These are phyloP conservation scores for Hydrotaea diabolus DNA, from an alignment of 2,888 invertebrate genomes.

Conservation along the genomic window DNA sequence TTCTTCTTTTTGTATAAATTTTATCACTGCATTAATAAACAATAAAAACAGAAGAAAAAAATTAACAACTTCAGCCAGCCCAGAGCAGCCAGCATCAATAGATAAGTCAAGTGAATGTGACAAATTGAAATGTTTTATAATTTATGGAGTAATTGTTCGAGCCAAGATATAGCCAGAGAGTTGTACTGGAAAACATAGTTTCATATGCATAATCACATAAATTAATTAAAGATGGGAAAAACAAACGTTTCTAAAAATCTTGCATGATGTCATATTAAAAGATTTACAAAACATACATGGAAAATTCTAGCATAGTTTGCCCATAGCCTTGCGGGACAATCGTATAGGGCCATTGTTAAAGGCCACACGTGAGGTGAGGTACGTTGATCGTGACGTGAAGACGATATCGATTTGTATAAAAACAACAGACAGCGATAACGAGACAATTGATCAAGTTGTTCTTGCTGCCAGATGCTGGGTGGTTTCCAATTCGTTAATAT, in stretches of 20 bases:
- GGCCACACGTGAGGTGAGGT: too few species aligned
- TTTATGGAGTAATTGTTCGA: conserved; percentile 54
- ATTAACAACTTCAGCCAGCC: background rate
- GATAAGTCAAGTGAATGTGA: conserved; percentile 63
- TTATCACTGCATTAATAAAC: background rate
- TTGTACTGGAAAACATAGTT: background rate
- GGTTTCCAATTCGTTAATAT: too few species aligned
- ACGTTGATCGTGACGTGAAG: too few species aligned
- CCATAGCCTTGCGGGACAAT: too few species aligned
- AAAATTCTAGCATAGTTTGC: too few species aligned
- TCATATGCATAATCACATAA: background rate
- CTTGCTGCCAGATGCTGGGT: too few species aligned
- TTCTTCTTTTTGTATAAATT: conserved; percentile 14
- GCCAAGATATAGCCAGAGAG: too few species aligned
- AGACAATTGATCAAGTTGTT: too few species aligned
- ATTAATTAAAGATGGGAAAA: background rate
- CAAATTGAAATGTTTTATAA: conserved; percentile 67
- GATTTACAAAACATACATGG: too few species aligned
- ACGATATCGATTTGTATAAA: too few species aligned
- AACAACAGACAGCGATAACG: too few species aligned
- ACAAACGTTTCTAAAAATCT: background rate
- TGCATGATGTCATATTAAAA: background rate
- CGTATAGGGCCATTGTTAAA: too few species aligned
- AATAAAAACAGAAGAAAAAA: conserved; percentile 30
- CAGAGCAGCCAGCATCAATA: background rate